Evolutionary conservation across 2,113 vertebrate genomes (phyloP).

Genomic region (Girardinichthys multiradiatus): DNA sequence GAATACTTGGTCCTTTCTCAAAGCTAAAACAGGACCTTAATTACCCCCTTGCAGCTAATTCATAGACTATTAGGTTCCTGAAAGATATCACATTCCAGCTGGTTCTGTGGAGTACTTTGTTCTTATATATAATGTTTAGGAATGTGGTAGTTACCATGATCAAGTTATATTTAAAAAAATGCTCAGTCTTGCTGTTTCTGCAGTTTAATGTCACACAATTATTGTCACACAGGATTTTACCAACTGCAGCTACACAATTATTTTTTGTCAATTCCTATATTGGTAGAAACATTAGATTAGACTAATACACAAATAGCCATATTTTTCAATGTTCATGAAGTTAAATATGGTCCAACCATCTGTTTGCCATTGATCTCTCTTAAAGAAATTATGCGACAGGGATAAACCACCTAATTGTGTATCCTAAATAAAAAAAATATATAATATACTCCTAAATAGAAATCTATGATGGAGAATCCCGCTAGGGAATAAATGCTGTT

Average conservation of each 20-base stretch:
- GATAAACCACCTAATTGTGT: background rate
- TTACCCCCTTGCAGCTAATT: background rate
- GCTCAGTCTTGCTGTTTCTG: background rate
- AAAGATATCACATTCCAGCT: background rate
- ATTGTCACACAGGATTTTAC: background rate
- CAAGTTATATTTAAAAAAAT: background rate
- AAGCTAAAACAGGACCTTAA: background rate
- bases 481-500: background rate
- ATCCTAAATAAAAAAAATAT: constrained; percentile 6
- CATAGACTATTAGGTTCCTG: background rate
- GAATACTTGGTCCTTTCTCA: background rate
- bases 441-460: background rate
- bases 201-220: background rate
- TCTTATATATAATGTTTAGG: background rate
- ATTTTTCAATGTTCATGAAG: background rate
- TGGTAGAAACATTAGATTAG: background rate
- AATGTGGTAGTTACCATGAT: background rate
- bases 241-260: background rate
- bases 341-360: background rate
- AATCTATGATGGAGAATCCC: background rate
- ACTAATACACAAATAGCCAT: background rate
- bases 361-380: background rate
- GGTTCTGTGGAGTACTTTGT: background rate
- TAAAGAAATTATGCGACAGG: background rate
- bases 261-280: background rate